Conservation (phyloP, 2,888 invertebrate genomes). For the Drosophila lutescens region DNA sequence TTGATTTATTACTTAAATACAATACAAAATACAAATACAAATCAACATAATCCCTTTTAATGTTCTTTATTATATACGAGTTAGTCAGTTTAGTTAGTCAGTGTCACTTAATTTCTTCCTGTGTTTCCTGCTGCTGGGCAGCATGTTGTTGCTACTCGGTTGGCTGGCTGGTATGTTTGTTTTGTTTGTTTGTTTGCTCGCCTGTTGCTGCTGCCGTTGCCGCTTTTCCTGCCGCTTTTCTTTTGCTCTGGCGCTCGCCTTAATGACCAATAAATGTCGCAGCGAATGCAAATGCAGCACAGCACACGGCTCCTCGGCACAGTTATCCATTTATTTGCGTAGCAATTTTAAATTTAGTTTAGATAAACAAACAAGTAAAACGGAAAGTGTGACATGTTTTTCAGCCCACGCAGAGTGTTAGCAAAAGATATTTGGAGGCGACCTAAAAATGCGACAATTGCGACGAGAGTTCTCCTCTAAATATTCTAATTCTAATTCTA, state of each 20-base stretch:
- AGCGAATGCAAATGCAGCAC: slow-evolving; percentile 22
- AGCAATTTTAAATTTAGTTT: slow-evolving; percentile 43
- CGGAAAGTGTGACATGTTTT: slow-evolving; percentile 33
- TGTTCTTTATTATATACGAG: neutral
- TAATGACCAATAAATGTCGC: slow-evolving; percentile 62
- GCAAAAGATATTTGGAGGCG: slow-evolving; percentile 17
- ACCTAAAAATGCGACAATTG: slow-evolving; percentile 32
- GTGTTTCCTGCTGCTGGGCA: neutral
- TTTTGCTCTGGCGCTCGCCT: slow-evolving; percentile 54
- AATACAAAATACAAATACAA: too few species aligned
- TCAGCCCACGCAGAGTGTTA: slow-evolving; percentile 28
- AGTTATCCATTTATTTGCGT: slow-evolving; percentile 42
- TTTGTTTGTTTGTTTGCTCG: slow-evolving; percentile 28
- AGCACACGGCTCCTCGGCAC: slow-evolving; percentile 8
- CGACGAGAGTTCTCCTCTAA: slow-evolving; percentile 4
- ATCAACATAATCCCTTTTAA: too few species aligned
- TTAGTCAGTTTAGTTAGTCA: neutral
- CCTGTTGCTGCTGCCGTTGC: slow-evolving; percentile 19
- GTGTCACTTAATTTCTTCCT: neutral
- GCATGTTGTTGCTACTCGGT: slow-evolving; percentile 16
- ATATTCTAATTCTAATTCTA: slow-evolving; percentile 6
- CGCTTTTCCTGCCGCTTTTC: slow-evolving; percentile 12
- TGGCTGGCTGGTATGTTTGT: slow-evolving; percentile 34
- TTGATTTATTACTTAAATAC: too few species aligned
- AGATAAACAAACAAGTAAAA: slow-evolving; percentile 40